Evolutionary conservation across 2,797 vertebrate genomes (phyloP).

Genomic region (Forpus xanthops): DNA sequence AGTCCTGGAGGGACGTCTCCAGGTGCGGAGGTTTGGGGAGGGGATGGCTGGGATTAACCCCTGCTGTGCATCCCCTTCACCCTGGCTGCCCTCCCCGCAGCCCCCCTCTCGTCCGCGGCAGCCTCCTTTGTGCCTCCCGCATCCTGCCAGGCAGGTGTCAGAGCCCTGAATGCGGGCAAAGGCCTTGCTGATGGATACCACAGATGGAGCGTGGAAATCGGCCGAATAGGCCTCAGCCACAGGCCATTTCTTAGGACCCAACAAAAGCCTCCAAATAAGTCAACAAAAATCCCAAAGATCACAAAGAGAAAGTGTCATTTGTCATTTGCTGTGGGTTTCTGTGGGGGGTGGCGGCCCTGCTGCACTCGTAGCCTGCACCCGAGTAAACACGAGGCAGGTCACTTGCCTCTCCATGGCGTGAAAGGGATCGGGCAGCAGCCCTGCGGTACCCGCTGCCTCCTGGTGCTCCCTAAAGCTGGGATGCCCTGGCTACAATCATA

Average conservation of each 20-base stretch:
- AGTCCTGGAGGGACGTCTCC: slow-evolving; percentile 73
- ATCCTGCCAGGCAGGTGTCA: slow-evolving; percentile 98
- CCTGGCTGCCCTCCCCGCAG: slow-evolving; percentile 27
- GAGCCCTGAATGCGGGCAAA: slow-evolving; percentile 88
- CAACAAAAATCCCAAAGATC: slow-evolving; percentile 90
- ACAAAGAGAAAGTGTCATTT: slow-evolving; percentile 97
- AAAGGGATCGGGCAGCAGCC: slow-evolving; percentile 5
- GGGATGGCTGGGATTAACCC: slow-evolving; percentile 89
- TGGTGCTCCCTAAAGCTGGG: not conserved
- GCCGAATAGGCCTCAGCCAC: slow-evolving; percentile 92
- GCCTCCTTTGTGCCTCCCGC: slow-evolving; percentile 83
- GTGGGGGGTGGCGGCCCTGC: slow-evolving; percentile 82
- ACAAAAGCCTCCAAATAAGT: slow-evolving; percentile 93
- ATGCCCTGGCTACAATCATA: accelerated
- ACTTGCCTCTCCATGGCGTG: slow-evolving; percentile 57
- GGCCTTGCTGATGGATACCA: slow-evolving; percentile 95
- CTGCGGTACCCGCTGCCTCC: not conserved
- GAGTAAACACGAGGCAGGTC: slow-evolving; percentile 85
- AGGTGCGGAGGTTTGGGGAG: slow-evolving; percentile 86
- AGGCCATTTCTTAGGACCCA: slow-evolving; percentile 86
- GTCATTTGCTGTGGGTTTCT: slow-evolving; percentile 86
- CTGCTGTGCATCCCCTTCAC: slow-evolving; percentile 80
- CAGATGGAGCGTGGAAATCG: slow-evolving; percentile 99
- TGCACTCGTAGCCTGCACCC: slow-evolving; percentile 74
- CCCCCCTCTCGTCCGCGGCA: slow-evolving; percentile 78